phyloP scores from a whole-genome alignment of 2,113 vertebrate species.

The Arvicanthis niloticus region DNA sequence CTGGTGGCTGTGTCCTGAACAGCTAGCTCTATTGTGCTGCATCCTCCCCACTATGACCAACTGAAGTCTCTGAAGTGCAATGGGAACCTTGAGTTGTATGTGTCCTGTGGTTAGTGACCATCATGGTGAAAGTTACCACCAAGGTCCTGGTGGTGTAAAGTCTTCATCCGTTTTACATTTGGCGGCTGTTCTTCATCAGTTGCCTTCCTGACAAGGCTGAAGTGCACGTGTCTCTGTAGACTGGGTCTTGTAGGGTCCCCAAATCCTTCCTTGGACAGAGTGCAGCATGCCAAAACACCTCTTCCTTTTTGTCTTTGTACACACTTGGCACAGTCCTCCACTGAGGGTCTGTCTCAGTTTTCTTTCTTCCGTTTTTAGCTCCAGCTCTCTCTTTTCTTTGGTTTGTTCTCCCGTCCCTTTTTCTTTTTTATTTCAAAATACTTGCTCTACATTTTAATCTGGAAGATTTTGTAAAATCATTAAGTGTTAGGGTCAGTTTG shows the following conservation, averaged over 20 bases:
- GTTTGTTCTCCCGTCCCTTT: neutral
- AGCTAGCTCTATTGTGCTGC: neutral
- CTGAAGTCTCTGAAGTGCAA: neutral
- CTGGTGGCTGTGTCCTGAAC: neutral
- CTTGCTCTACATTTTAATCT: neutral
- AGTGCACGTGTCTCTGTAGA: neutral
- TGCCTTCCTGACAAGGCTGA: neutral
- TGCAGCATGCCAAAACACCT: neutral
- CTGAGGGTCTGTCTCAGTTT: neutral
- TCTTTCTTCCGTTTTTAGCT: neutral
- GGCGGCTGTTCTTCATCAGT: neutral
- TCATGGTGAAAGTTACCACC: neutral
- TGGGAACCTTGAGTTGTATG: neutral
- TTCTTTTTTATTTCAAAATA: neutral
- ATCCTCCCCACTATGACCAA: accelerated
- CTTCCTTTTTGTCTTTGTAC: neutral
- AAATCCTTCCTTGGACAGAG: no score
- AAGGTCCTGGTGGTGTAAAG: neutral
- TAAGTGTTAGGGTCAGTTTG: neutral
- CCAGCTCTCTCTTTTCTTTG: neutral
- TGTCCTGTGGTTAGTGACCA: neutral
- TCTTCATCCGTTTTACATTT: neutral
- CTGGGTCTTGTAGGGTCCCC: neutral
- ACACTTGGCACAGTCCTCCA: neutral
- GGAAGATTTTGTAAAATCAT: neutral